Evolutionary conservation across 1,140 invertebrate species (phyloP), one percentile per base, ranked within the genome.

Genomic region (Mya arenaria): DNA sequence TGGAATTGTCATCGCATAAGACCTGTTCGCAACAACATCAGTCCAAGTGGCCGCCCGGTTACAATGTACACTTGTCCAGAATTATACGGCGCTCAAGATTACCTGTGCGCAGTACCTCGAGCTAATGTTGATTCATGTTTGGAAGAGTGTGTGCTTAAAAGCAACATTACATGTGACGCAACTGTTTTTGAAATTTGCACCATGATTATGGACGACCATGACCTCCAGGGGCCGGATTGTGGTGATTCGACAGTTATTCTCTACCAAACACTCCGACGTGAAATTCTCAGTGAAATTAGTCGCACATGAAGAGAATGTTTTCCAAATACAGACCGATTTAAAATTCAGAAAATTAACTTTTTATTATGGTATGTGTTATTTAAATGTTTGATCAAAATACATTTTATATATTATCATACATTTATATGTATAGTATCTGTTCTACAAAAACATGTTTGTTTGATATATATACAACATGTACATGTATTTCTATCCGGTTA

Each of bases 61-160:
- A 36, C 71, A n/a, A 63, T 80, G 44, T 80, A 80, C 60, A 58
- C 25, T 37, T 55, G 25, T 58, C 77, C 77, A 55, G 77, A 80
- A 58, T 15, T 39, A 25, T 80, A 34, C 71, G 10, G 34, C 32
- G 36, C 44, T 30, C 30, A 52, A 30, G 65, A 80, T 37, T 48
- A 60, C 36, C 34, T 66, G 39, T 56, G 37, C 55, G 34, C 28
- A 66, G 62, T 66, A 23, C 32, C 60, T 44, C 41, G 19, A 19
- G 44, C 34, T 55, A 32, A 78, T n/a, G 23, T 78, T n/a, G 41
- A 72, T 52, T 28, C 41, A n/a, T 52, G 68, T 52, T 28, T 23
- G 19, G 39, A 72, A 32, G 68, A 72, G n/a, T 58, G 55, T 25
- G n/a, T 48, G 15, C 25, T 19, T 15, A 55, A 52, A 19, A 41